Evolutionary conservation across 2,888 invertebrate genomes (phyloP), one percentile per base, ranked within the genome.

Genomic region (Drosophila fungiperda): DNA sequence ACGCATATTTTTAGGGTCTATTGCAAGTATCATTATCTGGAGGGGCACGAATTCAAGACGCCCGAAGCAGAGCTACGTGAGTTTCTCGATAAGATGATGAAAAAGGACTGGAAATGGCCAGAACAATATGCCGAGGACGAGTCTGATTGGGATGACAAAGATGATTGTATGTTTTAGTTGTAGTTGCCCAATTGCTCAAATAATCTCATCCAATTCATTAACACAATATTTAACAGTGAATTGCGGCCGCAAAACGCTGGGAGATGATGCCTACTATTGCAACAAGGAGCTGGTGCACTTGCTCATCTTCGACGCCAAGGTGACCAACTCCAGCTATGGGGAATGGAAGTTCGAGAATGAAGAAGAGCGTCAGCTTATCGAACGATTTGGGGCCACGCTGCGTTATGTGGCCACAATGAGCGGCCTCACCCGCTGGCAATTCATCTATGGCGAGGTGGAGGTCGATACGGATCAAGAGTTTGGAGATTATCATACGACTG

Each of bases 321-420:
- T 95, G 0, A 94, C 95, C 0, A 93, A 94, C n/a, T 95, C 94
- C 0, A 95, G 95, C 82, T 95, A 95, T 82, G 93, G 94, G 26
- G 92, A 92, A 6, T 94, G 95, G 95, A 90, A 91, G n/a, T 94
- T 93, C 67, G 94, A 94, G 9, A 94, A 93, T 53, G 91, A 93
- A 0, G 92, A 93, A 23, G 95, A 95, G 64, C 90, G 93, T 74
- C 92, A 94, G 7, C 89, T 97, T 17, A 95, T 96, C 4, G 92
- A 94, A 61, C 93, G 93, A 50, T 97, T 97, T 87, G 96, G 96
- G 76, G 96, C 96, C 5, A 96, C 95, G 49, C 93, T 97, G 23
- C 94, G 97, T 52, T 98, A 97, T 92, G 96, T 98, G 32, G 96
- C 97, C 0, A 98, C 98, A 0, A 96, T 98, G 92, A 97, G 97